Base-by-base conservation (phyloP, 2,113 vertebrate genomes). In the Phasianus colchicus region DNA sequence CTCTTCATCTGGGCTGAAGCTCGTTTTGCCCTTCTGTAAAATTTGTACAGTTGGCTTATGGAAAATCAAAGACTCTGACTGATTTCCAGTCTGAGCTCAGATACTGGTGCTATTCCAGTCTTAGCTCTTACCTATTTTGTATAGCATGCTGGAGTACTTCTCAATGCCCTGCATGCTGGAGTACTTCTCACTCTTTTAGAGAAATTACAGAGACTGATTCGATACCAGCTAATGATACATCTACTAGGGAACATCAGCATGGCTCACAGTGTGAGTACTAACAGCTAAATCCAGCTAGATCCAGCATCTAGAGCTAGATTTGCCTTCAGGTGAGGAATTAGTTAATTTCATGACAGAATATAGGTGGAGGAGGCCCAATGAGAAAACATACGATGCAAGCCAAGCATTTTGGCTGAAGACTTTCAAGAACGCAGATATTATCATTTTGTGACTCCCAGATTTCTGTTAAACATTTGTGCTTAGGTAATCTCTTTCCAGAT, bases 381-480 rank as follows among this genome's bases (percentile, higher is more conserved):
- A 71, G 21, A 84, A 77, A 94, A 80, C 32, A 55, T 76, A 71
- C 3, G 69, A 52, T 43, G 64, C 19, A 36, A 73, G 52, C 15
- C 14, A 91, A 93, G 36, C 21, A 79, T 90, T 88, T 89, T 88
- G 77, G 25, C 54, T 82, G 81, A 92, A 83, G 69, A 65, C 29
- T 27, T 77, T 85, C 74, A 91, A 83, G 85, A 94, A 34, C 14
- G 40, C 12, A 78, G 32, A 92, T 45, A 91, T 69, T 85, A 86
- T 69, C 0, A 69, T 88, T 78, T 47, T 83, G 74, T 32, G 29
- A 84, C 73, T 63, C 4, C 36, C 38, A 83, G 63, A 81, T 85
- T 88, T 88, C 52, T 90, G 43, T 27, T 93, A 55, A 48, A 72
- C 43, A 43, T 91, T 89, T 47, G 4, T 20, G 13, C 40, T 90